phyloP scores from a whole-genome alignment of 2,113 vertebrate species.

The Psophia crepitans region DNA sequence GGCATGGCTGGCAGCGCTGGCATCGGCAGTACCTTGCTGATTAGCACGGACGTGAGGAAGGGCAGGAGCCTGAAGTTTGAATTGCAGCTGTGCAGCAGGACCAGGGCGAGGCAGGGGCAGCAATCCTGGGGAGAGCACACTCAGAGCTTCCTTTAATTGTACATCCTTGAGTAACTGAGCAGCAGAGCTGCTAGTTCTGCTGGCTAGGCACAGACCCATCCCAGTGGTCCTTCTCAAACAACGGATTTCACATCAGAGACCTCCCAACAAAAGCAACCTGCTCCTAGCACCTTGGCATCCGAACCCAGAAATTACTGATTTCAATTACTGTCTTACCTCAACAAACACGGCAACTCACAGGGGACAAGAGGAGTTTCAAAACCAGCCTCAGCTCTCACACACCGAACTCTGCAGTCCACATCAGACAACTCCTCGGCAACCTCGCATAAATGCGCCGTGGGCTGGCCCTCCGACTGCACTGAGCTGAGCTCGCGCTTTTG shows the following conservation, averaged over 20 bases:
- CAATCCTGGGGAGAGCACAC: accelerated
- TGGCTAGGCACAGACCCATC: not conserved
- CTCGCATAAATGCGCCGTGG: accelerated
- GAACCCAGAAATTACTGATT: not conserved
- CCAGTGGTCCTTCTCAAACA: not conserved
- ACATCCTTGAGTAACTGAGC: accelerated
- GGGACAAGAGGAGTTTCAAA: not conserved
- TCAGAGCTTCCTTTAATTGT: not conserved
- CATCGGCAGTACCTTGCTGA: not conserved
- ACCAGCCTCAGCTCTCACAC: not conserved
- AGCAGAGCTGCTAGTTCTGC: accelerated
- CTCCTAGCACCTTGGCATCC: not conserved
- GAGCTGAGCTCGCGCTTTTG: not conserved
- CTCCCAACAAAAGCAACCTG: accelerated
- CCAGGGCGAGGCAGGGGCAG: accelerated
- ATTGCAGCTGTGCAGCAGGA: not conserved
- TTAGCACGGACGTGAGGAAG: not conserved
- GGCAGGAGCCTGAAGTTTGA: not conserved
- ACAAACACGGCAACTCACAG: not conserved
- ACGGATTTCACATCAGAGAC: not conserved
- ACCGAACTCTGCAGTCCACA: not conserved
- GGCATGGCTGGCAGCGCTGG: not conserved
- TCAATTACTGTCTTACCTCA: not conserved
- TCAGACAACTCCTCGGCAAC: not conserved
- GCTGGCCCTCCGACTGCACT: not conserved